These are phyloP conservation scores for Dynastes maya DNA, from an alignment of 2,888 invertebrate genomes.

Conservation along the genomic window DNA sequence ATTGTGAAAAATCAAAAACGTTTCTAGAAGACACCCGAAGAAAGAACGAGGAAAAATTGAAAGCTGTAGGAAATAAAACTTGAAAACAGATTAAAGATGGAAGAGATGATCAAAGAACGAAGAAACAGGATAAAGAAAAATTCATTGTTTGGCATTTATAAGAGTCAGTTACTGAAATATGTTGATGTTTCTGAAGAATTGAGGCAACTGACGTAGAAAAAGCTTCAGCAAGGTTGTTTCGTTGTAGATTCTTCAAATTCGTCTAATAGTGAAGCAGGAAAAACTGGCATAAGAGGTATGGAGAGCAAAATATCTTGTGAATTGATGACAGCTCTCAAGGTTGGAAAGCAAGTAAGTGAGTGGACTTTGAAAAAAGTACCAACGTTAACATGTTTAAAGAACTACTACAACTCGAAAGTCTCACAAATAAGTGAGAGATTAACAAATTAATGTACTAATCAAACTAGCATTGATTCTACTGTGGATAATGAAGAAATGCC, in stretches of 20 bases:
- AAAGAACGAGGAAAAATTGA: slow-evolving; percentile 42
- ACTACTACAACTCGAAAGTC: slow-evolving; percentile 49
- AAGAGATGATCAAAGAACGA: slow-evolving; percentile 45
- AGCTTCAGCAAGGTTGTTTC: slow-evolving; percentile 41
- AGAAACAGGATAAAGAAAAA: slow-evolving; percentile 56
- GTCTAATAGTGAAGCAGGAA: slow-evolving; percentile 49
- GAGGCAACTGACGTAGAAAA: slow-evolving; percentile 55
- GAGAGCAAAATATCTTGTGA: slow-evolving; percentile 47
- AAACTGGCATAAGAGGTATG: slow-evolving; percentile 4
- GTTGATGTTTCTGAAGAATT: slow-evolving; percentile 60
- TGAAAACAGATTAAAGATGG: slow-evolving; percentile 48
- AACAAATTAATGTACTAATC: slow-evolving; percentile 30
- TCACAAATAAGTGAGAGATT: slow-evolving; percentile 49
- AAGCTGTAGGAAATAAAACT: slow-evolving; percentile 44
- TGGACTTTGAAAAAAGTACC: slow-evolving; percentile 51
- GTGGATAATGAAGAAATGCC: slow-evolving; percentile 50
- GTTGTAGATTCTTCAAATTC: slow-evolving; percentile 30
- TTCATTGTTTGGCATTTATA: slow-evolving; percentile 61
- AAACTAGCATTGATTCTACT: slow-evolving; percentile 18
- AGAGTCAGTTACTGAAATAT: slow-evolving; percentile 58
- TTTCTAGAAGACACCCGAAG: slow-evolving; percentile 13
- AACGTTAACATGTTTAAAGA: slow-evolving; percentile 49
- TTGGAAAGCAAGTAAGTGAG: slow-evolving; percentile 50
- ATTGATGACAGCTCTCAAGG: slow-evolving; percentile 49
- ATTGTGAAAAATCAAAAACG: background rate